Evolutionary conservation across 2,888 invertebrate genomes (phyloP).

Genomic region (Nomada ferruginata): DNA sequence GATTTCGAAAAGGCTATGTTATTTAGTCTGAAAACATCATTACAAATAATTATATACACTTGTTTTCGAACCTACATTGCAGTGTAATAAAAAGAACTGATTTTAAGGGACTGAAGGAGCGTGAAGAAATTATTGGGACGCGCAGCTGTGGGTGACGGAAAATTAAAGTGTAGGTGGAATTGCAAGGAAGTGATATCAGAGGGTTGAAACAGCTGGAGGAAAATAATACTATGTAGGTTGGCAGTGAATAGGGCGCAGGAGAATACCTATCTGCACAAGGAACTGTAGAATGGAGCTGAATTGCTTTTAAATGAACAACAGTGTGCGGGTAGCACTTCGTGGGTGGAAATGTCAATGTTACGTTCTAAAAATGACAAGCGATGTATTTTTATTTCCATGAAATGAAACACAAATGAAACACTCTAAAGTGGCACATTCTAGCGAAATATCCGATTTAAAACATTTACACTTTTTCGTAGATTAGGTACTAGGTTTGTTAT

Average conservation of each 20-base stretch:
- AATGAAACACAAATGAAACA: too few relatives aligned
- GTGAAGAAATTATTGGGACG: not conserved
- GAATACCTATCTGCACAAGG: not conserved
- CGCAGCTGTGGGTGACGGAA: not conserved
- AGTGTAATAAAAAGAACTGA: not conserved
- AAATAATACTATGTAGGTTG: not conserved
- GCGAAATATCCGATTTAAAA: not conserved
- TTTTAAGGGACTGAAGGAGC: not conserved
- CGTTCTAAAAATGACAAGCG: not conserved
- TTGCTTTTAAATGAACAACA: not conserved
- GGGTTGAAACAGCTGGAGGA: conserved; percentile 8
- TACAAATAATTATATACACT: too few relatives aligned
- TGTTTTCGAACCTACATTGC: too few relatives aligned
- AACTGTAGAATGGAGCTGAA: not conserved
- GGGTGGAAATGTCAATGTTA: conserved; percentile 16
- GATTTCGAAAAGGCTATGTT: too few relatives aligned
- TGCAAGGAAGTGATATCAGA: not conserved
- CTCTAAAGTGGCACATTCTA: not conserved
- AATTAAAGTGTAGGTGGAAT: not conserved
- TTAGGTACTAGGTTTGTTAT: too few relatives aligned
- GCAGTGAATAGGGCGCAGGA: not conserved
- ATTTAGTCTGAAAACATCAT: too few relatives aligned
- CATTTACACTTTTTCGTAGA: too few relatives aligned
- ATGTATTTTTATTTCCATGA: not conserved
- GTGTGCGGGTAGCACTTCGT: not conserved